Base-by-base conservation (phyloP, 1,140 invertebrate genomes). In the Zaprionus africanus region DNA sequence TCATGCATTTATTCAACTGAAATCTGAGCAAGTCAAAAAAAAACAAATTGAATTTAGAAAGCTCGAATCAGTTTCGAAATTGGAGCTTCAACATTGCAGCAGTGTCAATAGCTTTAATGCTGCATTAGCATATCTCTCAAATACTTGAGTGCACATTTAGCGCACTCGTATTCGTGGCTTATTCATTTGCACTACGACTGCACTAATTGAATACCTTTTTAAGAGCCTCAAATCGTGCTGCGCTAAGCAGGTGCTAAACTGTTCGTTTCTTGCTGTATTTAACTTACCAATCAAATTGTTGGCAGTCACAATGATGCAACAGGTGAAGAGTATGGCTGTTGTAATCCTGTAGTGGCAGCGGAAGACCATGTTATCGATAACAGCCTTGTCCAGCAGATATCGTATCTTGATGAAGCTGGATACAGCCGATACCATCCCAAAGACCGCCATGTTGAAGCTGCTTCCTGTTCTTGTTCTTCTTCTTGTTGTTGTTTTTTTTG, bases 311-410 rank as follows among this genome's bases (percentile, higher is more conserved):
- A 98, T 95, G 78, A 98, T 96, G 93, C 97, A 98, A 93, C 95
- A 96, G 15, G 97, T 94, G 91, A 98, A 97, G 13, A 98, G 94
- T 80, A 98, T 96, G 38, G 97, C 96, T 28, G 97, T 96, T 1
- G 98, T 98, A 86, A 98, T 95, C 92, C 97, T 95, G 92, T 98
- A 98, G 91, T 98, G 97, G 76, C 97, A 96, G 68, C 97, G 94
- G 94, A 98, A 98, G 7, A 97, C 95, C 94, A 97, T 96, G 92
- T 98, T 98, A 93, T 98, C 97, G 82, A 98, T 98, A 70, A 96
- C 94, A 64, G 97, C 97, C 91, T 96, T 97, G 94, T 97, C 97
- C 87, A 96, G 94, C 60, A 97, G 94, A 94, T 96, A 97, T 90
- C 97, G 96, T 79, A 97, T 96, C 94, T 97, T 97, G 81, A 97